These are phyloP conservation scores for Syngnathus typhle DNA, from an alignment of 2,113 vertebrate genomes.

Conservation along the genomic window DNA sequence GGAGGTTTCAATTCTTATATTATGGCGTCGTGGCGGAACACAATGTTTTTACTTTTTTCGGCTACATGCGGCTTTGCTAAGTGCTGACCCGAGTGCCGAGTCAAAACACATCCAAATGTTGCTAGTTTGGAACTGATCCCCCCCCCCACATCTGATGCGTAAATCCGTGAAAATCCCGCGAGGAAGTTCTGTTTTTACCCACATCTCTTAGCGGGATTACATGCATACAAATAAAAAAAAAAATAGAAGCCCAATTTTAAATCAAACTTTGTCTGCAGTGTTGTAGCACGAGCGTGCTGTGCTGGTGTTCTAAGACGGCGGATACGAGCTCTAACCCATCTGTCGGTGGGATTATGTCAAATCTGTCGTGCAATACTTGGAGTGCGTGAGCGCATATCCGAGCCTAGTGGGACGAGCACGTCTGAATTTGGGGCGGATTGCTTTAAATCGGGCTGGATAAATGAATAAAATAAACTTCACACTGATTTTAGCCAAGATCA, in stretches of 20 bases:
- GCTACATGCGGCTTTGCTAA: not conserved
- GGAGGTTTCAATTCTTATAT: no score
- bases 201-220: not conserved
- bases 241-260: conserved; percentile 3
- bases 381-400: not conserved
- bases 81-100: not conserved
- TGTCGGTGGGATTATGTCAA: conserved; percentile 6
- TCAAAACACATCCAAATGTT: not conserved
- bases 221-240: not conserved
- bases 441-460: not conserved
- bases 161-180: not conserved
- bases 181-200: not conserved
- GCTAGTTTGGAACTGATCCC: not conserved
- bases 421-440: conserved; percentile 2
- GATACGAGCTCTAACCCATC: conserved; percentile 5
- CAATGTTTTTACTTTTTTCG: not conserved
- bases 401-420: not conserved
- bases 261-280: not conserved
- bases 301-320: not conserved
- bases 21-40: no score
- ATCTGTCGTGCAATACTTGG: conserved; percentile 3
- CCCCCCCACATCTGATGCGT: not conserved
- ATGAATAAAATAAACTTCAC: not conserved
- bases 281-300: not conserved
- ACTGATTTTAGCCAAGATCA: not conserved